phyloP scores from a whole-genome alignment of 2,797 vertebrate genomes.

The Pangasius macronema region DNA sequence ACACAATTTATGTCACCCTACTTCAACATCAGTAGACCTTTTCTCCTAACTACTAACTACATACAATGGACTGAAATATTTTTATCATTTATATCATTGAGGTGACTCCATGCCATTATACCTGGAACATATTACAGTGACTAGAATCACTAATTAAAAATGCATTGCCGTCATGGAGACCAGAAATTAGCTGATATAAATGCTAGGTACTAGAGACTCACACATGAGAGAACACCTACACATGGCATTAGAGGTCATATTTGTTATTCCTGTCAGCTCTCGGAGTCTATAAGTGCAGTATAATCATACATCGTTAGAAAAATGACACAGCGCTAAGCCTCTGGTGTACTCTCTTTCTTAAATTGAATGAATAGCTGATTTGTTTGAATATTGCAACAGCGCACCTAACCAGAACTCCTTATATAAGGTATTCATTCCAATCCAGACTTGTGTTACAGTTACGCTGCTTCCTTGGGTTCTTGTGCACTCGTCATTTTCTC shows the following conservation, averaged over 20 bases:
- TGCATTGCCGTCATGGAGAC: background rate
- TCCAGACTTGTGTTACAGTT: background rate
- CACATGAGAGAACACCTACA: background rate
- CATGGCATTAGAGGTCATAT: background rate
- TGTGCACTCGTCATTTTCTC: background rate
- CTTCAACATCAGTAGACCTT: background rate
- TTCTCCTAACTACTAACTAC: background rate
- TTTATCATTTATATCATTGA: background rate
- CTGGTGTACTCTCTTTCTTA: background rate
- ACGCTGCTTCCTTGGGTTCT: background rate
- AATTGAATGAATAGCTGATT: slow-evolving; percentile 5
- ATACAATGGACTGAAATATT: background rate
- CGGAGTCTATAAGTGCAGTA: background rate
- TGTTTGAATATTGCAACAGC: background rate
- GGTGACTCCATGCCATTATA: no score
- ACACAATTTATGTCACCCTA: background rate
- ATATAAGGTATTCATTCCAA: background rate
- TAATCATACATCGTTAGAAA: slow-evolving; percentile 2
- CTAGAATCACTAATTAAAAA: background rate
- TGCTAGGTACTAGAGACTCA: background rate
- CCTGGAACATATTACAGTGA: background rate
- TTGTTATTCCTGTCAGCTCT: background rate
- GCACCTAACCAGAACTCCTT: background rate
- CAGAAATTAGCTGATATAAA: background rate
- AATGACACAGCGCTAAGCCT: background rate